Evolutionary conservation across 2,888 invertebrate genomes (phyloP).

Genomic region (Alentia gelatinosa): DNA sequence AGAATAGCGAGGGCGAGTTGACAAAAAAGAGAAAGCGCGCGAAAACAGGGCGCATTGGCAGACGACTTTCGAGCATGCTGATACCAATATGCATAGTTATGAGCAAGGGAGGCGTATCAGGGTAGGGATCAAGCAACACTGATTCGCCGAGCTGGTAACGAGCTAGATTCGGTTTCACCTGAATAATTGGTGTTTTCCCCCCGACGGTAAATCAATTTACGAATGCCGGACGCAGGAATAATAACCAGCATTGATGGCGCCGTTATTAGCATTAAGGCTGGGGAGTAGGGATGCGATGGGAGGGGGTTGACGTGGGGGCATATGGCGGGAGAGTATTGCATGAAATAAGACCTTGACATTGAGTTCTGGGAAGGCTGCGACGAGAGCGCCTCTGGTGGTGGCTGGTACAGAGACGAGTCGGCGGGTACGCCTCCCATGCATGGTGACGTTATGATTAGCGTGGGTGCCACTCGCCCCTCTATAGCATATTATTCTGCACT

Average conservation of each 20-base stretch:
- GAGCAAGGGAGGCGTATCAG: neutral
- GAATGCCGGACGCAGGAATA: neutral
- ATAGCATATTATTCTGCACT: too few relatives aligned
- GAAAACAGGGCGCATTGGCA: neutral
- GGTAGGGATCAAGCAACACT: conserved; percentile 6
- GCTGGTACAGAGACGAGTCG: too few relatives aligned
- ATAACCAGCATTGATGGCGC: neutral
- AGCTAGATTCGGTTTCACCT: neutral
- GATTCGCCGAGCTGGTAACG: neutral
- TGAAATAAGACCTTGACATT: neutral
- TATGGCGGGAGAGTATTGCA: neutral
- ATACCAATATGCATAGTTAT: conserved; percentile 22
- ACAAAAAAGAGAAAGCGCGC: neutral
- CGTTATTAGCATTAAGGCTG: neutral
- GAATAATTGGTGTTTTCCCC: conserved; percentile 14
- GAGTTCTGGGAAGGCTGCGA: neutral
- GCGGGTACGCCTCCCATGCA: too few relatives aligned
- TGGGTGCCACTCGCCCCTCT: too few relatives aligned
- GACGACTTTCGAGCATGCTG: neutral
- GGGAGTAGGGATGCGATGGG: neutral
- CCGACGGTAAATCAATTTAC: conserved; percentile 5
- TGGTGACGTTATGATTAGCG: too few relatives aligned
- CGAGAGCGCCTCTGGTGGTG: neutral
- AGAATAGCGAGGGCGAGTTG: too few relatives aligned
- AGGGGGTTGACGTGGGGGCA: neutral